Percentiles rank a stretch among this genome's conserved stretches.
Conservation (phyloP, 37 sponge, comb jelly and placozoan genomes). For the Crambe crambe region DNA sequence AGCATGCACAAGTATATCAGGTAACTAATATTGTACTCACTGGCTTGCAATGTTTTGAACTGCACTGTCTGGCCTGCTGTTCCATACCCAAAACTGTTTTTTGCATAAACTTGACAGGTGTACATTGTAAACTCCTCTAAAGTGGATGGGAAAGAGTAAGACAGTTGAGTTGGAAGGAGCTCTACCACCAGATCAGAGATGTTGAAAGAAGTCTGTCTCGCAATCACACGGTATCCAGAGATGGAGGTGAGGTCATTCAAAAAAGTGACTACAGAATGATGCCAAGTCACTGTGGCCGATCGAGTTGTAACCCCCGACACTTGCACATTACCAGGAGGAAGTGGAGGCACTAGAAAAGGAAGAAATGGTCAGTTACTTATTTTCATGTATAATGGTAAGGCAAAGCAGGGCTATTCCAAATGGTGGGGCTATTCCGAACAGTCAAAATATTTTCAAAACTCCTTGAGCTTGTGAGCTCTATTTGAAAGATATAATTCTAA, state of each 20-base stretch:
- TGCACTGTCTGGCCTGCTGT: not conserved
- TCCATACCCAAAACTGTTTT: not conserved
- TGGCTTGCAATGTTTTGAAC: slow-evolving; percentile 1
- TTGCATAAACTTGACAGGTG: not conserved
- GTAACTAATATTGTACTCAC: not conserved
- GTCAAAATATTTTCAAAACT: too few species aligned
- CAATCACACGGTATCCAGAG: not conserved
- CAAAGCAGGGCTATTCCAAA: too few species aligned
- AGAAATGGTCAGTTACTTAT: too few species aligned
- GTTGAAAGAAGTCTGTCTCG: not conserved
- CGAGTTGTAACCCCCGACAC: not conserved
- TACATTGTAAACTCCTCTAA: slow-evolving; percentile 9
- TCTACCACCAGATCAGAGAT: not conserved
- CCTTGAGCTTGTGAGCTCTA: too few species aligned
- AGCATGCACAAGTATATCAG: not conserved
- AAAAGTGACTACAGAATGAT: not conserved
- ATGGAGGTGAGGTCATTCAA: not conserved
- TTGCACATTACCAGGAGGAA: not conserved
- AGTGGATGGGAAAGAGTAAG: not conserved
- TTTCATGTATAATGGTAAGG: too few species aligned
- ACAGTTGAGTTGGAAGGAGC: not conserved
- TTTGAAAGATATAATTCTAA: too few species aligned
- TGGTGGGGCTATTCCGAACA: too few species aligned
- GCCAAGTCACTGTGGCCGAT: not conserved
- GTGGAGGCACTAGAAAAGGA: not conserved